Evolutionary conservation across 2,888 invertebrate species (phyloP).

Genomic region (Ennomos quercinarius): DNA sequence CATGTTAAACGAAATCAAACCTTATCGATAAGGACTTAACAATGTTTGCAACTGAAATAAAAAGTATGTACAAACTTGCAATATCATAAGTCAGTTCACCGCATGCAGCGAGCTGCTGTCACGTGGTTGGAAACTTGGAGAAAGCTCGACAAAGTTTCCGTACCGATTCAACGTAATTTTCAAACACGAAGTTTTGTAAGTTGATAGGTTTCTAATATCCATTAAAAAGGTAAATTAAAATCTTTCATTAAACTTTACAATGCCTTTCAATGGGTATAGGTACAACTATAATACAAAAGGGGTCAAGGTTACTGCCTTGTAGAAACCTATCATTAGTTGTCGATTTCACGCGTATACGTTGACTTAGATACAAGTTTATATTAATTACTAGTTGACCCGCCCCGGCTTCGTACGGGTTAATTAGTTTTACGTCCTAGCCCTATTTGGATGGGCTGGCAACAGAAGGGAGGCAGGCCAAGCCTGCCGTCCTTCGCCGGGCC

Average conservation of each 20-base stretch:
- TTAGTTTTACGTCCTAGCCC: too few relatives aligned
- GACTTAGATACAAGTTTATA: background rate
- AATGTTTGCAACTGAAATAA: constrained; percentile 14
- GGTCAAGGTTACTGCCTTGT: constrained; percentile 16
- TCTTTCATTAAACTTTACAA: background rate
- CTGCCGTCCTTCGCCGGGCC: too few relatives aligned
- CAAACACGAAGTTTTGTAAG: constrained; percentile 30
- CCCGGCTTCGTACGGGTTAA: too few relatives aligned
- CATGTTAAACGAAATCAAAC: constrained; percentile 19
- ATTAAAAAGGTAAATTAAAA: background rate
- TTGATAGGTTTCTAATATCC: constrained; percentile 10
- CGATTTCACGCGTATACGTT: background rate
- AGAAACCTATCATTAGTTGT: constrained; percentile 21
- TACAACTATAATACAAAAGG: background rate
- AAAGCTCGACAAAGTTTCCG: constrained; percentile 46
- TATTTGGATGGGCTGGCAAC: too few relatives aligned
- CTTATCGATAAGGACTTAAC: constrained; percentile 12
- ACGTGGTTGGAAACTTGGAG: constrained; percentile 42
- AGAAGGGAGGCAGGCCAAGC: too few relatives aligned
- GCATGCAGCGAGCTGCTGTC: constrained; percentile 47
- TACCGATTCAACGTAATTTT: constrained; percentile 32
- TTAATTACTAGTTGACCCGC: too few relatives aligned
- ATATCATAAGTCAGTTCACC: constrained; percentile 46
- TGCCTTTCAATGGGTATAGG: background rate
- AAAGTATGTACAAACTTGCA: constrained; percentile 37